Base-by-base conservation (phyloP, 2,113 vertebrate genomes). In the Labeo catla region DNA sequence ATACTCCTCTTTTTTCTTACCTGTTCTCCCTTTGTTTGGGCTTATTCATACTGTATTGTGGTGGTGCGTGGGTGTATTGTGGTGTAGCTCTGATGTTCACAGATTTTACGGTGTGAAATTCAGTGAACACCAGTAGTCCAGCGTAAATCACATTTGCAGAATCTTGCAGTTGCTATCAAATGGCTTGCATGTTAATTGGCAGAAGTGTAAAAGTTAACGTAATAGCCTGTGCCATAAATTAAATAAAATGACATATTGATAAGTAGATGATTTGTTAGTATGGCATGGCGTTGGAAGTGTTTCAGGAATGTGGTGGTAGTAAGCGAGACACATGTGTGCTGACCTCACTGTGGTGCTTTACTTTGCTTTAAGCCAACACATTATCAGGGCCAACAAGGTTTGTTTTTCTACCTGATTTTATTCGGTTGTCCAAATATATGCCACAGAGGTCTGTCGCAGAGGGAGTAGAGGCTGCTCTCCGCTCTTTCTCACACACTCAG, bases 1-100 rank as follows among this genome's bases (percentile, higher is more conserved):
- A 97, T 91, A 93, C 86, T 89, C 90, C 85, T 81, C 88, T 88
- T 52, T n/a, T 61, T 80, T 82, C 23, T 86, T 47, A 54, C 77
- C 16, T 36, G 8, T 45, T 73, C 65, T 73, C 70, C 39, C 19
- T 81, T 61, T 54, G 23, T 76, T 76, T 76, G 50, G 73, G 47
- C 50, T 7, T 28, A n/a, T 73, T 21, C 43, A 73, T 39, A 39
- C 70, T 45, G 70, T 45, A 45, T 45, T 72, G 68, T 72, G 68
- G 73, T 28, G 47, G 47, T 76, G 73, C 23, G 73, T 50, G 47
- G n/a, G n/a, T 76, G 73, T 0, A 12, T 49, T 50, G n/a, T 16
- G 39, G 59, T 61, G 21, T 68, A 34, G 34, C 66, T 70, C 34
- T 52, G n/a, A 13, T 7, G 21, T 47, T 47, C 10, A 47, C 15